These are phyloP conservation scores for Macrosiphum euphorbiae DNA, from an alignment of 2,888 invertebrate species.

Conservation along the genomic window DNA sequence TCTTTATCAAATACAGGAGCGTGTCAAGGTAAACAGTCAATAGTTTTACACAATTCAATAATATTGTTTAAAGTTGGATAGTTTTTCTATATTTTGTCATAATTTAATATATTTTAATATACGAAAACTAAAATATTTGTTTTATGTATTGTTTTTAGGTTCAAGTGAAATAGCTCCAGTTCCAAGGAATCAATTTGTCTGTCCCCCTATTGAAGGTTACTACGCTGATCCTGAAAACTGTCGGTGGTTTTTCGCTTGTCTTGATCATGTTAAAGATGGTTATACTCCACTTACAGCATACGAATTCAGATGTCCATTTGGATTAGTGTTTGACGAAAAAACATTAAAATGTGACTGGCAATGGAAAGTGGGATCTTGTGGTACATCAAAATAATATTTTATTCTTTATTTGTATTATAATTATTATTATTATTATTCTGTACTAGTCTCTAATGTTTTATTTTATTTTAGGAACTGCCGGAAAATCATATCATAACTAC, in stretches of 20 bases:
- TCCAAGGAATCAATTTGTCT: constrained; percentile 77
- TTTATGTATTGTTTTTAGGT: constrained; percentile 64
- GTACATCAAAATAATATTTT: constrained; percentile 68
- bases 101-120: background rate
- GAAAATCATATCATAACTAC: constrained; percentile 15
- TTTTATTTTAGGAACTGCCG: constrained; percentile 35
- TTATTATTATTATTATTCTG: too few species aligned
- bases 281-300: constrained; percentile 75
- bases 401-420: background rate
- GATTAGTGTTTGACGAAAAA: constrained; percentile 81
- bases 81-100: background rate
- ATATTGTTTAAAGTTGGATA: background rate
- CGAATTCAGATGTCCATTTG: constrained; percentile 86
- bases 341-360: constrained; percentile 84
- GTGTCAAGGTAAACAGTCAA: constrained; percentile 74
- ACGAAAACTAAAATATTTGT: background rate
- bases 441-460: background rate
- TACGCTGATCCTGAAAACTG: constrained; percentile 86
- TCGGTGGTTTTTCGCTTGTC: constrained; percentile 86
- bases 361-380: constrained; percentile 80
- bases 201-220: constrained; percentile 78
- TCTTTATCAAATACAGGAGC: constrained; percentile 79
- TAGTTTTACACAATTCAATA: background rate
- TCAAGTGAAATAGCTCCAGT: constrained; percentile 83
- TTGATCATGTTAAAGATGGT: constrained; percentile 75